A percentile compares a stretch with the other conserved stretches of the same genome.
Evolutionary conservation across 2,888 invertebrate species (phyloP).

Genomic region (Apamea sordens): DNA sequence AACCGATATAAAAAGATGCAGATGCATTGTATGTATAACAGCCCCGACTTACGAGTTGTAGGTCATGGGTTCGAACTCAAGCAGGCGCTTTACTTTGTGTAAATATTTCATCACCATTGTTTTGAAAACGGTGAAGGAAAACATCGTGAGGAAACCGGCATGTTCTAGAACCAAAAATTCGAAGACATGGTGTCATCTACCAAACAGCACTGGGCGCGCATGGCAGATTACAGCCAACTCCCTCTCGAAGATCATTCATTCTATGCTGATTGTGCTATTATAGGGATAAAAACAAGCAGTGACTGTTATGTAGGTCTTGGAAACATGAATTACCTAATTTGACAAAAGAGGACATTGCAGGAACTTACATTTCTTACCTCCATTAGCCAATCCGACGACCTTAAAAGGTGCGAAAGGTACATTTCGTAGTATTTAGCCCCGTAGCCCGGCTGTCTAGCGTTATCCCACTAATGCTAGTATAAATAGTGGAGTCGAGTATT

Average conservation of each 20-base stretch:
- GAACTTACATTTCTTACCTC: background rate
- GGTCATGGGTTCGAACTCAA: background rate
- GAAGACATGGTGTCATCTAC: background rate
- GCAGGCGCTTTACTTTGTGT: background rate
- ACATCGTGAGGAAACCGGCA: background rate
- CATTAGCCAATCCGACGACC: background rate
- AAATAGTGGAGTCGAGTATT: slow-evolving; percentile 37
- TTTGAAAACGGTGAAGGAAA: background rate
- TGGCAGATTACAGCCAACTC: background rate
- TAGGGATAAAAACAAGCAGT: background rate
- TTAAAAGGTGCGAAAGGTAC: background rate
- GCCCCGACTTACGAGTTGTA: background rate
- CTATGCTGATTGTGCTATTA: background rate
- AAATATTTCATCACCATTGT: background rate
- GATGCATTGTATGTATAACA: background rate
- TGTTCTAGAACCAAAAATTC: background rate
- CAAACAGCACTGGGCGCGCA: background rate
- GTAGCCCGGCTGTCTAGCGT: slow-evolving; percentile 25
- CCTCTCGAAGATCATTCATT: no score
- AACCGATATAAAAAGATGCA: background rate
- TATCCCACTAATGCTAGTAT: slow-evolving; percentile 30
- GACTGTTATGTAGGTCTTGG: background rate
- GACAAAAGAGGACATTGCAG: background rate
- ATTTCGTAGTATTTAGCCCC: background rate
- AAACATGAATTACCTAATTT: background rate